Conservation (phyloP, 2,888 invertebrate genomes). For the Caenorhabditis sulstoni region DNA sequence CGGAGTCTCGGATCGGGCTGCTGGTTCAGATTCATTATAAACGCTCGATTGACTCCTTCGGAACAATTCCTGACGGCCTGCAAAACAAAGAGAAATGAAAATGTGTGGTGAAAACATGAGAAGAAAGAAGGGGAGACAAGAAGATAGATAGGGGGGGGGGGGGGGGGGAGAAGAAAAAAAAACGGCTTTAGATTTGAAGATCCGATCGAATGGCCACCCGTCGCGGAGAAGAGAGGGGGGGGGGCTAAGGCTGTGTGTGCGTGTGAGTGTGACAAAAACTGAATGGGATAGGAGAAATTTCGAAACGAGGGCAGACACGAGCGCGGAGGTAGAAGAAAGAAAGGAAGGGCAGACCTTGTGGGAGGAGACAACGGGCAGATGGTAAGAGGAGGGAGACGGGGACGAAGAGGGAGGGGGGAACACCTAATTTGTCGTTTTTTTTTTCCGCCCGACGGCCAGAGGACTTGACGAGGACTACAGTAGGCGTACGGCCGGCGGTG, state of each 20-base stretch:
- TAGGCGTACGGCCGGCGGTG: too few species aligned
- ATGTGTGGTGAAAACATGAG: not conserved
- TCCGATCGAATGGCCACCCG: too few species aligned
- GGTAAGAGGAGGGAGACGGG: not conserved
- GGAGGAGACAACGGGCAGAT: too few species aligned
- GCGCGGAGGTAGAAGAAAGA: conserved; percentile 3
- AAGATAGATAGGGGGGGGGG: too few species aligned
- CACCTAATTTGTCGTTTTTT: conserved; percentile 38
- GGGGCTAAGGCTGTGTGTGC: too few species aligned
- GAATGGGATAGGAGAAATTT: not conserved
- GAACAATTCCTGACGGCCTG: not conserved
- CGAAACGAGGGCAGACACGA: conserved; percentile 12
- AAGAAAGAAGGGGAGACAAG: not conserved
- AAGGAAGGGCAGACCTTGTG: conserved; percentile 1
- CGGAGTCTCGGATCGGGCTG: conserved; percentile 3
- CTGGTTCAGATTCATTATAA: not conserved
- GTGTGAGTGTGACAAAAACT: not conserved
- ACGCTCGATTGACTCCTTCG: not conserved
- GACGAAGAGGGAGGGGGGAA: conserved; percentile 2
- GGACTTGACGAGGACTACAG: conserved; percentile 2
- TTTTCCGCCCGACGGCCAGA: too few species aligned
- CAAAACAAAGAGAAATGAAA: not conserved
- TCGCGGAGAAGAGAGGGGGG: too few species aligned
- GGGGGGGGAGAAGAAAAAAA: too few species aligned
- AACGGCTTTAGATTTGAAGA: too few species aligned